phyloP scores from a whole-genome alignment of 2,797 vertebrate genomes.

The Champsocephalus esox region DNA sequence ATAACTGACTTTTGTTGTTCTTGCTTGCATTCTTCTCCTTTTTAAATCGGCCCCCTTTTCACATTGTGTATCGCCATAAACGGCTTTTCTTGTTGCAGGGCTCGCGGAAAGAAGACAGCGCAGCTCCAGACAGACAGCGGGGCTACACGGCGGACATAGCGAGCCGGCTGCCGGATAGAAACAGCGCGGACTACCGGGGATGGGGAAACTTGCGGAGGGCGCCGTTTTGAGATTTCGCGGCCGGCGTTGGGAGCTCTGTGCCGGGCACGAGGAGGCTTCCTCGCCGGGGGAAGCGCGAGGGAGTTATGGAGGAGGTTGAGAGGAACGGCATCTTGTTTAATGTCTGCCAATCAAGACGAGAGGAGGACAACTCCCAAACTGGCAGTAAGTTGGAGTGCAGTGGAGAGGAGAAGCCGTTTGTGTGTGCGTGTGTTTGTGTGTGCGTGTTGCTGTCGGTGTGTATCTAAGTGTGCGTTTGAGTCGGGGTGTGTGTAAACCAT shows the following conservation, averaged over 20 bases:
- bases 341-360: conserved; percentile 90
- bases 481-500: conserved; percentile 41
- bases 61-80: conserved; percentile 96
- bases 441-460: not conserved
- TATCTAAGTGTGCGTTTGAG: not conserved
- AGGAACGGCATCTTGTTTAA: conserved; percentile 67
- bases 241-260: conserved; percentile 77
- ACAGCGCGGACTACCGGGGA: conserved; percentile 72
- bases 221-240: conserved; percentile 38
- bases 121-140: conserved; percentile 79
- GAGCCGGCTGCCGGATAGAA: conserved; percentile 38
- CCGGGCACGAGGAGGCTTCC: conserved; percentile 51
- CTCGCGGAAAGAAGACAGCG: conserved; percentile 83
- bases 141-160: conserved; percentile 47
- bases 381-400: conserved; percentile 90
- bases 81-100: conserved; percentile 97
- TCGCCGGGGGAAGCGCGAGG: conserved; percentile 8
- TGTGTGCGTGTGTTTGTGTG: conserved; percentile 29
- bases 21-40: conserved; percentile 95
- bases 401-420: conserved; percentile 60
- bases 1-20: conserved; percentile 99
- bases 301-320: conserved; percentile 60
- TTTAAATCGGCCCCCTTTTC: conserved; percentile 97
- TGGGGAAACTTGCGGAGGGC: conserved; percentile 46
- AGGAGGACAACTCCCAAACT: conserved; percentile 87